phyloP scores from a whole-genome alignment of 2,888 invertebrate genomes.

The Erebia ligea region DNA sequence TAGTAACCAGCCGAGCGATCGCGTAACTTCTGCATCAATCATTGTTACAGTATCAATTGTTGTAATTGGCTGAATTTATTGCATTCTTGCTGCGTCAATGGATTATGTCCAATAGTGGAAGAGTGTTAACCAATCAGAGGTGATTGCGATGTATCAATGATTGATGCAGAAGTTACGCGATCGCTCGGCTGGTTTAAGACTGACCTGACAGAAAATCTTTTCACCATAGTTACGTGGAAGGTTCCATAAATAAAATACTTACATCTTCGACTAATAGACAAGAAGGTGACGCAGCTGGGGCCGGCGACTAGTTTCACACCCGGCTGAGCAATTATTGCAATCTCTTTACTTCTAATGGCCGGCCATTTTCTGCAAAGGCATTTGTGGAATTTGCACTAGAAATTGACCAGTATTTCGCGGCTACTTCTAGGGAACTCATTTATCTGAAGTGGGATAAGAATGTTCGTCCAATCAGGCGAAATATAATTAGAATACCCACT shows the following conservation, averaged over 20 bases:
- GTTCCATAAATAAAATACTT: conserved; percentile 18
- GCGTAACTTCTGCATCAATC: too few species aligned
- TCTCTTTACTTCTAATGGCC: conserved; percentile 33
- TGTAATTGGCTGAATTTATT: too few species aligned
- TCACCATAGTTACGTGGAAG: neutral
- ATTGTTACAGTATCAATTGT: too few species aligned
- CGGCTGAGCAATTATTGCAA: conserved; percentile 40
- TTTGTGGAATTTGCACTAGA: conserved; percentile 18
- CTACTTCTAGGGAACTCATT: neutral
- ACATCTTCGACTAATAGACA: conserved; percentile 23
- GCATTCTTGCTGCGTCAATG: too few species aligned
- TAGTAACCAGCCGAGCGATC: too few species aligned
- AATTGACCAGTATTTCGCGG: neutral
- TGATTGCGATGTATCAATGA: too few species aligned
- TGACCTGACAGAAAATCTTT: neutral
- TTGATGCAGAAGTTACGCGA: too few species aligned
- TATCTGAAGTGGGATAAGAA: neutral
- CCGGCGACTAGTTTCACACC: conserved; percentile 35
- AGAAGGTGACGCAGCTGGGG: conserved; percentile 32
- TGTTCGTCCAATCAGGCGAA: too few species aligned
- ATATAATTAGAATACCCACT: too few species aligned
- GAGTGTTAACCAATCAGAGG: too few species aligned
- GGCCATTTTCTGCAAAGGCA: conserved; percentile 24
- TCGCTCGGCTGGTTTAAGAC: too few species aligned
- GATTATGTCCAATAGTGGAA: too few species aligned